A percentile compares a stretch with the other conserved stretches of the same genome.
phyloP scores from a whole-genome alignment of 1,140 invertebrate species.

The Pseudobourletiella spinata region DNA sequence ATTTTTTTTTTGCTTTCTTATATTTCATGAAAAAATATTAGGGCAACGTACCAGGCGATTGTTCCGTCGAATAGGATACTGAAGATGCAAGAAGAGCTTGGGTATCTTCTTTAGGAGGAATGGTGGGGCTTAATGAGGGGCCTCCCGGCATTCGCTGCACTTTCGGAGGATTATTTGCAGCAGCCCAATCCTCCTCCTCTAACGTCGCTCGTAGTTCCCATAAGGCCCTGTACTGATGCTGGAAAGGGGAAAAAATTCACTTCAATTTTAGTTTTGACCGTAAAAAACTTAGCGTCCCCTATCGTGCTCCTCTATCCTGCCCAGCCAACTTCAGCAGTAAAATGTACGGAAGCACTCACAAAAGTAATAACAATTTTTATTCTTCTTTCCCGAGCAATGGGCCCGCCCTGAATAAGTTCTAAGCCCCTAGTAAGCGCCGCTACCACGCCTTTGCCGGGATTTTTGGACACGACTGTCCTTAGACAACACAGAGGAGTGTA shows the following conservation, averaged over 20 bases:
- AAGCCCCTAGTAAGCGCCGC: not conserved
- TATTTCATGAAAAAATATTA: not conserved
- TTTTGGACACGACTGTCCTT: no score
- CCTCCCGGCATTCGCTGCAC: not conserved
- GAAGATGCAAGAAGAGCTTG: constrained; percentile 16
- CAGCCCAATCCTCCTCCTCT: constrained; percentile 43
- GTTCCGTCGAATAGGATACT: constrained; percentile 6
- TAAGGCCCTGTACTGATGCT: constrained; percentile 44
- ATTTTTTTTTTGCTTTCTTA: no score
- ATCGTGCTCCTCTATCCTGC: not conserved
- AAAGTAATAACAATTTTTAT: no score
- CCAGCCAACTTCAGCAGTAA: not conserved
- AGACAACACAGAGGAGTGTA: no score
- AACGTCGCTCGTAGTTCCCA: constrained; percentile 48
- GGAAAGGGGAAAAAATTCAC: constrained; percentile 27
- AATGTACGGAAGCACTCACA: not conserved
- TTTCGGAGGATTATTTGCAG: constrained; percentile 30
- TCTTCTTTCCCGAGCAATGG: no score
- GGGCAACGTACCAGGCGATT: constrained; percentile 22
- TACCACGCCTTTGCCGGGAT: no score
- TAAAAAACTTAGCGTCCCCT: not conserved
- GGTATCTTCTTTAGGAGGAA: not conserved
- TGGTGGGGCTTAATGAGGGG: constrained; percentile 10
- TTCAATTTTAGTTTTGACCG: not conserved
- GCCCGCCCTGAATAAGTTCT: no score